A percentile compares a stretch with the other conserved stretches of the same genome.
Conservation (phyloP, 2,113 vertebrate species). For the Cynopterus brachyotis region DNA sequence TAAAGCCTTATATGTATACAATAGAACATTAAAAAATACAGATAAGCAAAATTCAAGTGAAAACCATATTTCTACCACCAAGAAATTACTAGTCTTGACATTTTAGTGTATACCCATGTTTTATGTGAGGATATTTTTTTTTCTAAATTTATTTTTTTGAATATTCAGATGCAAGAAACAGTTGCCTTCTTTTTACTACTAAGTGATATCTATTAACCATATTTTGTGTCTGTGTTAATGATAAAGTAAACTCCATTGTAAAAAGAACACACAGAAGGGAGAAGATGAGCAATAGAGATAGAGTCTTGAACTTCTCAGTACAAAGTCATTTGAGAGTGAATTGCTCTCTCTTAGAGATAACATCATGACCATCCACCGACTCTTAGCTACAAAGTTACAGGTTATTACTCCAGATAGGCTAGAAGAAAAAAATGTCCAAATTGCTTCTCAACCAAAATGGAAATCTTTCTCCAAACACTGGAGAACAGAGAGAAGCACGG, state of each 20-base stretch:
- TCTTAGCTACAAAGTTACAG: not conserved
- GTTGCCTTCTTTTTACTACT: not conserved
- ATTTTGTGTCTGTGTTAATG: not conserved
- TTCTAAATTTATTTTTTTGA: not conserved
- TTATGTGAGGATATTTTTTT: not conserved
- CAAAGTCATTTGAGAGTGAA: not conserved
- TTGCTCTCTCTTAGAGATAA: not conserved
- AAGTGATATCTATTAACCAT: not conserved
- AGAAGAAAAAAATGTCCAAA: constrained; percentile 14
- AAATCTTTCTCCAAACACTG: constrained; percentile 43
- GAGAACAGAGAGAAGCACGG: not conserved
- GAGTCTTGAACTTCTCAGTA: not conserved
- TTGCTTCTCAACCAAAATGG: not conserved
- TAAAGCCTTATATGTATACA: not conserved
- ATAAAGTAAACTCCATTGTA: not conserved
- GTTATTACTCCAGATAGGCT: not conserved
- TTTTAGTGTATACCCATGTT: not conserved
- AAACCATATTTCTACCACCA: not conserved
- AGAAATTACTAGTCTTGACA: not conserved
- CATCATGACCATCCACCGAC: not conserved
- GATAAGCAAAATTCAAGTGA: constrained; percentile 9
- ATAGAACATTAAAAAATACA: not conserved
- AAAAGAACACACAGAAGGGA: not conserved
- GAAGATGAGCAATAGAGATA: not conserved
- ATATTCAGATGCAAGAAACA: not conserved